Evolutionary conservation across 35 echinoderm and acorn worm genomes (phyloP), one percentile per base, ranked within the genome.

Genomic region (Stichopus chloronotus): DNA sequence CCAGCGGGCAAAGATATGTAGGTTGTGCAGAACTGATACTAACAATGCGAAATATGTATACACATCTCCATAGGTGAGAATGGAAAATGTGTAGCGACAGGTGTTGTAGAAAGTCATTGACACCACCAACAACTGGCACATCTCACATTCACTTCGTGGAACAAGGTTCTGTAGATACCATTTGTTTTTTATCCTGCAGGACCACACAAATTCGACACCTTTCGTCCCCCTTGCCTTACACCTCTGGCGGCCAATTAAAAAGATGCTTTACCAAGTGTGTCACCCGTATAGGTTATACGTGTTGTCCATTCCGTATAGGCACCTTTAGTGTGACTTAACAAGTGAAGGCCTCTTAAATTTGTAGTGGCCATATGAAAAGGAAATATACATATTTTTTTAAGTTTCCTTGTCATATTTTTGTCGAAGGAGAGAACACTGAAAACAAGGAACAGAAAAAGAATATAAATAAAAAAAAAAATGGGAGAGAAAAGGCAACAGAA

Each of bases 181-280:
- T n/a, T n/a, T 74, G 7, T 74, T 16, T 74, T 74, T 74, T 71
- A 72, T 89, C 52, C 61, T 23, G 30, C 30, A 43, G 87, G 87
- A 89, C 87, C 87, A 89, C 87, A 89, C 87, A 89, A 61, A 54
- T 30, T 14, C 52, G 87, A 89, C 87, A 89, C 87, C 87, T 43
- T 89, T 43, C 30, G 30, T 43, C 30, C 30, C 30, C 30, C 52
- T 89, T 89, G 20, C 61, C 21, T 83, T 63, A 30, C 87, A 72
- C 87, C 87, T 89, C 63, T 59, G 65, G 87, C 87, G 87, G 65
- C 60, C 87, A 89, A 89, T 89, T 89, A 89, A 89, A 43, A 89
- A 89, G 61, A 72, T 61, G 87, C 87, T 89, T 63, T 72, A 63
- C 21, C 60, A 54, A 23, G 61, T 72, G 87, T 3, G 30, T 43